A percentile compares a stretch with the other conserved stretches of the same genome.
phyloP scores from a whole-genome alignment of 2,113 vertebrate genomes.

The Xiphophorus couchianus region DNA sequence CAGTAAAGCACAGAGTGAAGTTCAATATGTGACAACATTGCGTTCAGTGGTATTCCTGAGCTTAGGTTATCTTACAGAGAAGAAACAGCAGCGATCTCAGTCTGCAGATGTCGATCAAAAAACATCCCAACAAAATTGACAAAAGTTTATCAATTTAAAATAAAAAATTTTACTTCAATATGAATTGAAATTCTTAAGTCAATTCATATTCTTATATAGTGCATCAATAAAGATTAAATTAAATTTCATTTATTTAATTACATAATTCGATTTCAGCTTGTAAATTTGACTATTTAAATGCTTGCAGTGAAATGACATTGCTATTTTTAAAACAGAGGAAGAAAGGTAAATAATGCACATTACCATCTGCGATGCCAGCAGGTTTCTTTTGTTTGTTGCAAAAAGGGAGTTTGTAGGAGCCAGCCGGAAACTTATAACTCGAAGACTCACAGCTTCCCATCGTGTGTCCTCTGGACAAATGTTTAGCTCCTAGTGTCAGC shows the following conservation, averaged over 20 bases:
- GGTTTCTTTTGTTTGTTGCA: slow-evolving; percentile 27
- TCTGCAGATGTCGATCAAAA: neutral
- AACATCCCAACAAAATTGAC: neutral
- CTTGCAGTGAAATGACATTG: neutral
- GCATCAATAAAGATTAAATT: neutral
- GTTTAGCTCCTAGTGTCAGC: neutral
- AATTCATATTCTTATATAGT: neutral
- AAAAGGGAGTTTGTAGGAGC: slow-evolving; percentile 11
- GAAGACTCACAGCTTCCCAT: slow-evolving; percentile 74
- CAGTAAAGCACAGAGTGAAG: too few species aligned
- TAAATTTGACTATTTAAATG: neutral
- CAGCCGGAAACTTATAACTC: neutral
- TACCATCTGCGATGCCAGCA: slow-evolving; percentile 48
- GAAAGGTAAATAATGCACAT: slow-evolving; percentile 14
- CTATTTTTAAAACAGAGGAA: neutral
- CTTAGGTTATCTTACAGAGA: neutral
- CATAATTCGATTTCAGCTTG: neutral
- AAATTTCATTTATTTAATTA: neutral
- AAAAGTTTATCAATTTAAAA: neutral
- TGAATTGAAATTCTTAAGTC: neutral
- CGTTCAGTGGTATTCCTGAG: neutral
- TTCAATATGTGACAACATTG: too few species aligned
- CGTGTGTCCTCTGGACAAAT: neutral
- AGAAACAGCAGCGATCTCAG: neutral
- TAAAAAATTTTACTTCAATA: neutral